These are phyloP conservation scores for Rutilus rutilus DNA, from an alignment of 2,113 vertebrate species.

Conservation along the genomic window DNA sequence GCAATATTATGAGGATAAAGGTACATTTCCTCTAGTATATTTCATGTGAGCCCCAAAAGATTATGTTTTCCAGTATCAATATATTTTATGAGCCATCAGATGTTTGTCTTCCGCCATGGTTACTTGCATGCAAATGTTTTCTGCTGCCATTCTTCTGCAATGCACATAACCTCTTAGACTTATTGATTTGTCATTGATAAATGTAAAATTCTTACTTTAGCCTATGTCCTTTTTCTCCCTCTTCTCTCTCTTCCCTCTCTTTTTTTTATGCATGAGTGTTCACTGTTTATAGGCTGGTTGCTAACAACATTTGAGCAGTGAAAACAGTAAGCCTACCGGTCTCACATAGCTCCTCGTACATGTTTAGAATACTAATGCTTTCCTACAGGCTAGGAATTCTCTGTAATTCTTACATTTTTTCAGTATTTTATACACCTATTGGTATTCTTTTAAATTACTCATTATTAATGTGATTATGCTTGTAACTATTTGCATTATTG, in stretches of 20 bases:
- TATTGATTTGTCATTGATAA: neutral
- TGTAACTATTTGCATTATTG: no score
- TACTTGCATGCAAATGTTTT: conserved; percentile 32
- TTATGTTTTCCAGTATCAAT: neutral
- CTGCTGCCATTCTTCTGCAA: neutral
- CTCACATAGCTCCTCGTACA: neutral
- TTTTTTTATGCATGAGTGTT: conserved; percentile 1
- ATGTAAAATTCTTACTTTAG: neutral
- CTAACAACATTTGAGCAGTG: conserved; percentile 47
- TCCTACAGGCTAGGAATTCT: neutral
- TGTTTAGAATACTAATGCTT: neutral
- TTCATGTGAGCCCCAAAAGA: neutral
- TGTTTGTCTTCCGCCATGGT: conserved; percentile 30
- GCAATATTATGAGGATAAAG: neutral
- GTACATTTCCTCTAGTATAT: neutral
- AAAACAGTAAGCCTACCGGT: neutral
- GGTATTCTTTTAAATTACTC: neutral
- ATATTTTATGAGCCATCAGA: neutral
- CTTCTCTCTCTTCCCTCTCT: neutral
- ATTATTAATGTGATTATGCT: neutral
- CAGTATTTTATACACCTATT: neutral
- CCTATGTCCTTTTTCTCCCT: neutral
- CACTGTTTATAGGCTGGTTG: conserved; percentile 47
- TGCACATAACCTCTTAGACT: neutral
- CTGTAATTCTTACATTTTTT: neutral